A percentile compares a stretch with the other conserved stretches of the same genome.
phyloP scores from a whole-genome alignment of 2,113 vertebrate species.

The Mionectes macconnelli region DNA sequence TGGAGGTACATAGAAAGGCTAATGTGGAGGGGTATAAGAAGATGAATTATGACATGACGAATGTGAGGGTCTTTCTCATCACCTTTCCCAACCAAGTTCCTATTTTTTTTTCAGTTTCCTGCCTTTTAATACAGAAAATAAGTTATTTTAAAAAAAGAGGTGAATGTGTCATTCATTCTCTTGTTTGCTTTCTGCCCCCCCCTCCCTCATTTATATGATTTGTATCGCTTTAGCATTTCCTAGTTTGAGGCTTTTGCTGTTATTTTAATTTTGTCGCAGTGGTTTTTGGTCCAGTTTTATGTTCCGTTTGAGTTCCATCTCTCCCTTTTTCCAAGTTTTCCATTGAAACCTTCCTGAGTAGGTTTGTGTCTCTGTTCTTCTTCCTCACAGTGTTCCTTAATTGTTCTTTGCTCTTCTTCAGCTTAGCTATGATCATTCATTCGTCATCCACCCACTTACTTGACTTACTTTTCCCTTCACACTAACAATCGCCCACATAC shows the following conservation, averaged over 20 bases:
- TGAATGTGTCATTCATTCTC: not conserved
- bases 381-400: not conserved
- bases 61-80: not conserved
- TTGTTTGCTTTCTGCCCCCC: not conserved
- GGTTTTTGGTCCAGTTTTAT: not conserved
- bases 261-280: not conserved
- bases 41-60: not conserved
- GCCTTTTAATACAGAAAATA: not conserved
- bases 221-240: not conserved
- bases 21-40: not conserved
- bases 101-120: not conserved
- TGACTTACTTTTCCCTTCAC: not conserved
- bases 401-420: not conserved
- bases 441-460: not conserved
- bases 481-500: not conserved
- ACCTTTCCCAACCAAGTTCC: not conserved
- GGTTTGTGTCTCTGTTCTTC: not conserved
- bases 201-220: not conserved
- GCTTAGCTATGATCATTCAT: not conserved
- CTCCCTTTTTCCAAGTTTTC: not conserved
- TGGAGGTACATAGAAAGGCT: not conserved
- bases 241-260: not conserved
- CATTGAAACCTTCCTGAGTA: not conserved
- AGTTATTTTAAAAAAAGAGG: not conserved
- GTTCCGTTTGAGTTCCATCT: not conserved